Evolutionary conservation across 1,140 invertebrate species (phyloP).

Genomic region (Wiebesia pumilae): DNA sequence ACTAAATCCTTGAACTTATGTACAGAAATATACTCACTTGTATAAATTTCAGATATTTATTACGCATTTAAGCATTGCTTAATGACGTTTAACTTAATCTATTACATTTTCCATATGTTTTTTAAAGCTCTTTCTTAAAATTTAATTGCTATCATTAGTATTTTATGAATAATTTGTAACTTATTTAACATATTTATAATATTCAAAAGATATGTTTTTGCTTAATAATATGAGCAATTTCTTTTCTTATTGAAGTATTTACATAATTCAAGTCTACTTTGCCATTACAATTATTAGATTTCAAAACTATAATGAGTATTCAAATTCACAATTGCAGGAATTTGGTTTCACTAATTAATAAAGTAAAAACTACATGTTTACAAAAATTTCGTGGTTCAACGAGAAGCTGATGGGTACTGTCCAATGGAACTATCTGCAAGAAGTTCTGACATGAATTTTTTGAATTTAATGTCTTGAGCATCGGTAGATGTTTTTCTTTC

Average conservation of each 20-base stretch:
- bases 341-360: conserved; percentile 21
- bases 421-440: conserved; percentile 44
- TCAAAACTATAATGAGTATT: conserved; percentile 26
- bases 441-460: conserved; percentile 68
- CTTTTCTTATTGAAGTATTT: conserved; percentile 10
- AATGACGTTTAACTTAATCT: conserved; percentile 34
- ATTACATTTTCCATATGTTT: conserved; percentile 41
- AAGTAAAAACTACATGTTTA: conserved; percentile 2
- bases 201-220: conserved; percentile 33
- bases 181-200: conserved; percentile 32
- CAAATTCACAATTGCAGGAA: conserved; percentile 14
- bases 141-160: conserved; percentile 19
- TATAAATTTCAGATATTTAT: conserved; percentile 42
- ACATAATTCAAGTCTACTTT: conserved; percentile 9
- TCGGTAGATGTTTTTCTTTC: conserved; percentile 68
- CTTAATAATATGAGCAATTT: not conserved
- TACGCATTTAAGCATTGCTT: conserved; percentile 41
- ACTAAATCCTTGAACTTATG: conserved; percentile 43
- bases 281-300: conserved; percentile 14
- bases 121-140: conserved; percentile 33
- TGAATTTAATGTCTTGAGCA: conserved; percentile 70
- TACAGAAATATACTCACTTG: conserved; percentile 43
- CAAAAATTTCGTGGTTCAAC: conserved; percentile 14
- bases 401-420: not conserved
- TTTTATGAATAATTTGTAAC: not conserved